Evolutionary conservation across 2,888 invertebrate genomes (phyloP).

Genomic region (Synanthedon myopaeformis): DNA sequence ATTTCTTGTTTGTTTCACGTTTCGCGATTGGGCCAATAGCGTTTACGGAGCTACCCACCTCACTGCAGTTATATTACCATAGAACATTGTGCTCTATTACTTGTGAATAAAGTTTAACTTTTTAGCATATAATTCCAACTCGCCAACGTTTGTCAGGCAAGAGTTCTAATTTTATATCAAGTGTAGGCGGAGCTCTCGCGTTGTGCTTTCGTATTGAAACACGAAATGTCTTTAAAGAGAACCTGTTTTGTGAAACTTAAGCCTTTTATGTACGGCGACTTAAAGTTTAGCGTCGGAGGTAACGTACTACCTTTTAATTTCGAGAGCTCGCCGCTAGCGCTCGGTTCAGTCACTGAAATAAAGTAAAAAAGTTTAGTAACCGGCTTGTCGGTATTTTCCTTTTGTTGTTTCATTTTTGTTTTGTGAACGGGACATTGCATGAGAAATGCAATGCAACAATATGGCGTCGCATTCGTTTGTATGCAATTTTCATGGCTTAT

Average conservation of each 20-base stretch:
- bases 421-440: slow-evolving; percentile 64
- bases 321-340: slow-evolving; percentile 20
- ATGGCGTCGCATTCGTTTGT: slow-evolving; percentile 47
- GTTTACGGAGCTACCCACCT: slow-evolving; percentile 67
- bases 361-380: slow-evolving; percentile 68
- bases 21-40: slow-evolving; percentile 64
- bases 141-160: slow-evolving; percentile 69
- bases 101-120: slow-evolving; percentile 65
- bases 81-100: slow-evolving; percentile 63
- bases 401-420: slow-evolving; percentile 66
- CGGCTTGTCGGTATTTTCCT: slow-evolving; percentile 66
- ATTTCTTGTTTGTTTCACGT: slow-evolving; percentile 66
- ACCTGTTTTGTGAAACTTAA: slow-evolving; percentile 67
- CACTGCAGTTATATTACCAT: slow-evolving; percentile 56
- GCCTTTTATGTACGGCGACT: slow-evolving; percentile 61
- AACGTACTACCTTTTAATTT: slow-evolving; percentile 52
- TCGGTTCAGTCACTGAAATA: slow-evolving; percentile 44
- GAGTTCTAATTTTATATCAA: slow-evolving; percentile 71
- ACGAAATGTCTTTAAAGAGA: slow-evolving; percentile 67
- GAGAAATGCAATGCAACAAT: slow-evolving; percentile 67
- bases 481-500: slow-evolving; percentile 33
- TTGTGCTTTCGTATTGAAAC: slow-evolving; percentile 65
- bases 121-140: slow-evolving; percentile 61
- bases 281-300: slow-evolving; percentile 45
- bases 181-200: slow-evolving; percentile 68